Base-by-base conservation (phyloP, 2,113 vertebrate genomes). In the Atherinomorus stipes region DNA sequence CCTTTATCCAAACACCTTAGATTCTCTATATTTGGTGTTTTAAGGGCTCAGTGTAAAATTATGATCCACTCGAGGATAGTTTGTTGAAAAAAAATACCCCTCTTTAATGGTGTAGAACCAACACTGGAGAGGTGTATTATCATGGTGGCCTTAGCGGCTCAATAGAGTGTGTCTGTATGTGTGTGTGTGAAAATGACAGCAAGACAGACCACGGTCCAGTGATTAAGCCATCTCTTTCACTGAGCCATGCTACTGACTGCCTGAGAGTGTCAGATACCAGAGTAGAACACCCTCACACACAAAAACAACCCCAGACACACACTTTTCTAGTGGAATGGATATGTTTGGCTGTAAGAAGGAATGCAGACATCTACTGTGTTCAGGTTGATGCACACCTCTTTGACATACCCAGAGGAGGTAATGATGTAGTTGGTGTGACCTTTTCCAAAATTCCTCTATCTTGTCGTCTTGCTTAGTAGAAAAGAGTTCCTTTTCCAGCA, bases 141-240 rank as follows among this genome's bases (percentile, higher is more conserved):
- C 34, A 45, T 47, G 49, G 58, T 71, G 53, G 56, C 71, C 76
- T 81, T 47, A 68, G 74, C 40, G 23, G 19, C 62, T 77, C 73
- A 81, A 52, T 47, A 25, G 7, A 34, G 25, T n/a, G 31, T 31
- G 47, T 64, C 11, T 52, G 50, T 42, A 22, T 38, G 67, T 38
- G n/a, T 38, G 12, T 45, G 12, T 58, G 63, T 54, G 51, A 45
- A 65, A 70, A 63, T 69, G 86, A 84, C 72, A 84, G 85, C 52
- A 68, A 80, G 78, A 78, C 77, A 60, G 60, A 80, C 60, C 64
- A 83, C 10, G 76, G 77, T 80, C 68, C 81, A 82, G 64, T 66
- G 81, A 84, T 78, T 80, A 83, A 66, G 54, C 71, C 84, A 84
- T 84, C 74, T 80, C 81, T 80, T 78, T 86, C 77, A 80, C 83